Conservation (phyloP, 1,140 invertebrate species). For the Saccostrea cuccullata region DNA sequence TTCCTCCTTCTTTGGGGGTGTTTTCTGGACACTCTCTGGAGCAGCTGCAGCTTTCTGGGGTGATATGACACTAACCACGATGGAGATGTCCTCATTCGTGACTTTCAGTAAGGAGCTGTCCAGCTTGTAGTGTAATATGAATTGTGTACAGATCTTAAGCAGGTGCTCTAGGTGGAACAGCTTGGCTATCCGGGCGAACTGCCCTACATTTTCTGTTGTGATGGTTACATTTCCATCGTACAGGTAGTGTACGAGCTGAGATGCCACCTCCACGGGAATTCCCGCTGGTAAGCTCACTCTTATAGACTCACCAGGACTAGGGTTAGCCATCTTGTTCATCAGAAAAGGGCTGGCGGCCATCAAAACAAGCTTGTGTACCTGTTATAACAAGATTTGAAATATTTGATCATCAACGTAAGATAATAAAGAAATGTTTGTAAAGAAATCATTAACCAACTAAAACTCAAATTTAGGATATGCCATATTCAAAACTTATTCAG, state of each 20-base stretch:
- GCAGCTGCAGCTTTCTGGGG: neutral
- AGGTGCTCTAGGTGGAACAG: slow-evolving; percentile 52
- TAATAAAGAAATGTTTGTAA: too few species aligned
- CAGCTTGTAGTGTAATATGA: slow-evolving; percentile 42
- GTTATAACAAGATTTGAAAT: neutral
- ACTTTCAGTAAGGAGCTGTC: slow-evolving; percentile 40
- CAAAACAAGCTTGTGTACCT: slow-evolving; percentile 70
- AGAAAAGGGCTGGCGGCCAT: slow-evolving; percentile 67
- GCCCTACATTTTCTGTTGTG: slow-evolving; percentile 60
- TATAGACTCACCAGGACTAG: slow-evolving; percentile 41
- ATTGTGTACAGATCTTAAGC: slow-evolving; percentile 51
- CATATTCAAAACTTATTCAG: too few species aligned
- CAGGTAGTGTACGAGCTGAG: slow-evolving; percentile 58
- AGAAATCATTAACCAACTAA: too few species aligned
- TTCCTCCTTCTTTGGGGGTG: slow-evolving; percentile 2
- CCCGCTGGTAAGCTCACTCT: slow-evolving; percentile 55
- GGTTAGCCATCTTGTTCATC: slow-evolving; percentile 56
- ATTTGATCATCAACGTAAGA: too few species aligned
- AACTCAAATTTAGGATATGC: too few species aligned
- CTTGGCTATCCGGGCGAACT: slow-evolving; percentile 61
- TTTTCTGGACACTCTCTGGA: neutral
- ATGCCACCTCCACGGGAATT: slow-evolving; percentile 55
- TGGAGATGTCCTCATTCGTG: slow-evolving; percentile 43
- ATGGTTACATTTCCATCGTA: slow-evolving; percentile 61
- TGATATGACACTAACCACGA: neutral